These are phyloP conservation scores for Raphicerus campestris DNA, from an alignment of 2,113 vertebrate species.

Conservation along the genomic window DNA sequence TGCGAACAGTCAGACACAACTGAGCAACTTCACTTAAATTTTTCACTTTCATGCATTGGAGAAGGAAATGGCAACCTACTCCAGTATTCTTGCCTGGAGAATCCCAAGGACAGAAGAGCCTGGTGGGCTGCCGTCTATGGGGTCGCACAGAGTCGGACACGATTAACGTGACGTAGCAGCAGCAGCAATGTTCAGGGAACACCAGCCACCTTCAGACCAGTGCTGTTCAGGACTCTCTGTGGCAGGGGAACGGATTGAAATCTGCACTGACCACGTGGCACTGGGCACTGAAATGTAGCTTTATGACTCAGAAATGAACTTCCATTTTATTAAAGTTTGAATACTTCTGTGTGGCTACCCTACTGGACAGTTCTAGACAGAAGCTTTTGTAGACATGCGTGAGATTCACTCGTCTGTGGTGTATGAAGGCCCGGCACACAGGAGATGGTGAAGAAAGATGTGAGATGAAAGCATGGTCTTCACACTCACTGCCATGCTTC, in stretches of 20 bases:
- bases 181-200: not conserved
- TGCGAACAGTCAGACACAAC: not conserved
- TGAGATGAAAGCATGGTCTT: not conserved
- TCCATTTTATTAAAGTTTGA: not conserved
- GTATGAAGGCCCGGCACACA: not conserved
- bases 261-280: not conserved
- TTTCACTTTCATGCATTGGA: not conserved
- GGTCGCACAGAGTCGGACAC: not conserved
- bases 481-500: not conserved
- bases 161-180: not conserved
- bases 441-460: not conserved
- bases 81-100: not conserved
- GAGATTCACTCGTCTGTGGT: not conserved
- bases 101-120: not conserved
- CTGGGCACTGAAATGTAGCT: not conserved
- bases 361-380: not conserved
- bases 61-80: not conserved
- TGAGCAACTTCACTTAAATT: not conserved
- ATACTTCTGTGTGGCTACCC: not conserved
- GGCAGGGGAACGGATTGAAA: not conserved
- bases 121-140: not conserved
- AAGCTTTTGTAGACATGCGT: not conserved
- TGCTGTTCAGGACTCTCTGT: not conserved
- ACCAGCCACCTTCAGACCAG: not conserved
- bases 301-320: not conserved